Evolutionary conservation across 2,797 vertebrate species (phyloP).

Genomic region (Mormyrus hasselquistii): DNA sequence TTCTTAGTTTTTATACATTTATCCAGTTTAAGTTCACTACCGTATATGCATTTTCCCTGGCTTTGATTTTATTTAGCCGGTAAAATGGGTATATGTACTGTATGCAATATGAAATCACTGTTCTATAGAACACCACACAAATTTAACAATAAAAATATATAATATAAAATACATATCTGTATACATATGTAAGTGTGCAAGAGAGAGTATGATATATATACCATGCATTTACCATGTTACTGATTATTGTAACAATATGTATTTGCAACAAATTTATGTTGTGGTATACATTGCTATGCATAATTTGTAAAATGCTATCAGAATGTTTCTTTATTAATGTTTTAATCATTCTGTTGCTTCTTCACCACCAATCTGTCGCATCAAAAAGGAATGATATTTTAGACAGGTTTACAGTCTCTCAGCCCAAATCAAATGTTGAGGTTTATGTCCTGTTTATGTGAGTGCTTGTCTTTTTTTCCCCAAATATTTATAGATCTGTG

Average conservation of each 20-base stretch:
- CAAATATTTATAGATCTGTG: constrained; percentile 26
- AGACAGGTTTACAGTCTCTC: neutral
- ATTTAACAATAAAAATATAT: constrained; percentile 1
- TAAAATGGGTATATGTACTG: neutral
- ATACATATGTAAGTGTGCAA: neutral
- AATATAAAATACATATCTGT: neutral
- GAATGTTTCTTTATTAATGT: neutral
- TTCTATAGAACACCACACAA: neutral
- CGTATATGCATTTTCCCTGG: neutral
- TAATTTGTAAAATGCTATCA: neutral
- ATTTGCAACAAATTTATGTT: neutral
- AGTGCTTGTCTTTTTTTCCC: constrained; percentile 19
- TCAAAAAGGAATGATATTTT: constrained; percentile 5
- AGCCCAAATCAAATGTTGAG: neutral
- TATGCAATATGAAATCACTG: neutral
- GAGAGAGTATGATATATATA: neutral
- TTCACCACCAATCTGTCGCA: constrained; percentile 18
- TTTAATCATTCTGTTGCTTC: constrained; percentile 15
- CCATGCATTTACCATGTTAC: neutral
- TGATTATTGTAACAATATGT: neutral
- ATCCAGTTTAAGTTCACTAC: neutral
- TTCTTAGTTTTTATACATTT: neutral
- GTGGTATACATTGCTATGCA: constrained; percentile 3
- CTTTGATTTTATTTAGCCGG: neutral
- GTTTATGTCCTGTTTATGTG: constrained; percentile 14